Conservation (phyloP, 2,797 vertebrate species). For the Cuniculus paca region DNA sequence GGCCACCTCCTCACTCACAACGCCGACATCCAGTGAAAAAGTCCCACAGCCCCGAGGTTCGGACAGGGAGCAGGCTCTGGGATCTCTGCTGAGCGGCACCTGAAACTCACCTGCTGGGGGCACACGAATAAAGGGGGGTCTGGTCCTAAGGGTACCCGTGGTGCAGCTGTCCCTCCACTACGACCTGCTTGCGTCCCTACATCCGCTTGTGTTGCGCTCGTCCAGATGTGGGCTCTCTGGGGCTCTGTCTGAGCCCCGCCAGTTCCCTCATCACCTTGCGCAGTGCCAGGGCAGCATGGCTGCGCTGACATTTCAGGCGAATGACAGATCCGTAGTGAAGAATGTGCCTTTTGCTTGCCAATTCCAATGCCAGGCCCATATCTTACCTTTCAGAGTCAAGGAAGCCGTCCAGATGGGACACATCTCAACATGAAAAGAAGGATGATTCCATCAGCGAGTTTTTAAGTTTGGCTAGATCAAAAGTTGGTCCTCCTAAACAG, state of each 20-base stretch:
- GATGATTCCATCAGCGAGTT: conserved; percentile 91
- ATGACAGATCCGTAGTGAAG: not conserved
- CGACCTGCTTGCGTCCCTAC: not conserved
- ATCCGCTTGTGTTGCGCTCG: not conserved
- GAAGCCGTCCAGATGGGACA: conserved; percentile 95
- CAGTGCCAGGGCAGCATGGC: not conserved
- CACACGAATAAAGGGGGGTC: not conserved
- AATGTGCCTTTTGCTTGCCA: not conserved
- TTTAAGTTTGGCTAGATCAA: conserved; percentile 89
- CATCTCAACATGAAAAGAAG: conserved; percentile 89
- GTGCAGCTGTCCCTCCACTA: not conserved
- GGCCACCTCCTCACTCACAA: conserved; percentile 70
- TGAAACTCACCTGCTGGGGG: not conserved
- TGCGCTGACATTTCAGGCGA: not conserved
- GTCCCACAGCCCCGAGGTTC: conserved; percentile 55
- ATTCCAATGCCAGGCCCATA: not conserved
- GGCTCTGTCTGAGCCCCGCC: not conserved
- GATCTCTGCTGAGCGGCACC: not conserved
- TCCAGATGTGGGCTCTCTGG: not conserved
- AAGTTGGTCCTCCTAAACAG: conserved; percentile 85
- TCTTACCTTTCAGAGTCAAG: conserved; percentile 85
- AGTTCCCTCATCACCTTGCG: no score
- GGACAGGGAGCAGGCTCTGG: conserved; percentile 86
- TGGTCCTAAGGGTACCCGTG: no score
- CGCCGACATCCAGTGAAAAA: conserved; percentile 72